A percentile compares a stretch with the other conserved stretches of the same genome.
phyloP scores from a whole-genome alignment of 2,113 vertebrate genomes.

The Phoxinus phoxinus region DNA sequence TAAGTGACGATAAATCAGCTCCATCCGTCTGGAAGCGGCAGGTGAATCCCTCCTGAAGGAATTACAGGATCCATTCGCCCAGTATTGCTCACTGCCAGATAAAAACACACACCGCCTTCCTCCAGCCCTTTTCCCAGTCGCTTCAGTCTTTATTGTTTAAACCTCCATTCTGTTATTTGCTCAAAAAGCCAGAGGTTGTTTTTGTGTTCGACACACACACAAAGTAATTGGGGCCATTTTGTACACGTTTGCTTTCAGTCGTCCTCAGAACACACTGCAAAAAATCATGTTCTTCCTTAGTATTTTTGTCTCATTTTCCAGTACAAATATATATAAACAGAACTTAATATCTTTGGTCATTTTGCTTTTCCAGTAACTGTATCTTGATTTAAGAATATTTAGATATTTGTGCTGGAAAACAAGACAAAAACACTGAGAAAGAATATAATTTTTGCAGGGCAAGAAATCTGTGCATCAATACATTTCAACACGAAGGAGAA shows the following conservation, averaged over 20 bases:
- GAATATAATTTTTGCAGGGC: too few relatives aligned
- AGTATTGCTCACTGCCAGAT: background rate
- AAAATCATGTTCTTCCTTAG: too few relatives aligned
- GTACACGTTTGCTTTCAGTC: background rate
- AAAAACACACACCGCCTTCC: background rate
- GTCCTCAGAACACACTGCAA: background rate
- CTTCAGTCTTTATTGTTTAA: background rate
- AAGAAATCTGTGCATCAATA: background rate
- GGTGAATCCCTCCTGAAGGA: background rate
- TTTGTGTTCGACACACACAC: background rate
- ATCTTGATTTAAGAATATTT: too few relatives aligned
- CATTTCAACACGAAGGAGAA: background rate
- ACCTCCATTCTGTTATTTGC: background rate
- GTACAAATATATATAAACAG: too few relatives aligned
- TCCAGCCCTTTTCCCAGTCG: background rate
- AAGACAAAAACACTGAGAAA: too few relatives aligned
- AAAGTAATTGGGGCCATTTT: background rate
- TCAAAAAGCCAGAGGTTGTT: background rate
- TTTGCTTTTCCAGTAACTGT: too few relatives aligned
- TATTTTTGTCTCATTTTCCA: too few relatives aligned
- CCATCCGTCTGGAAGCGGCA: background rate
- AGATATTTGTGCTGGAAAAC: too few relatives aligned
- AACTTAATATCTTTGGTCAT: too few relatives aligned
- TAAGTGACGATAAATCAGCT: slow-evolving; percentile 15
- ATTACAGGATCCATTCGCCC: background rate